Conservation (phyloP, 2,888 invertebrate species). For the Elmis aenea region DNA sequence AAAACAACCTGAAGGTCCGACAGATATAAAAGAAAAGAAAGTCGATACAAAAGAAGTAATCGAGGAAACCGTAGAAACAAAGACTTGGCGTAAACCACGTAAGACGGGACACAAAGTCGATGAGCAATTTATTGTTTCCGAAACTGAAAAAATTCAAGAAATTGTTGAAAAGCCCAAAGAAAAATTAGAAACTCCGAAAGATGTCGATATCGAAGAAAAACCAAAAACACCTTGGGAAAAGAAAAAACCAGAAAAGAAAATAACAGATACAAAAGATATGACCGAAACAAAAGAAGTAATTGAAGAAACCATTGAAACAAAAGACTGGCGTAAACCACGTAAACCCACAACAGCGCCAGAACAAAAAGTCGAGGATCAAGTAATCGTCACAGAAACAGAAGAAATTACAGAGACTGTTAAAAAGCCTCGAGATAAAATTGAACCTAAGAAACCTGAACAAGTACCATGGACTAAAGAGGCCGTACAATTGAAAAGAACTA, state of each 20-base stretch:
- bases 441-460: slow-evolving; percentile 3
- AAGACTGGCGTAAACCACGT: slow-evolving; percentile 6
- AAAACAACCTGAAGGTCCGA: slow-evolving; percentile 2
- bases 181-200: slow-evolving; percentile 12
- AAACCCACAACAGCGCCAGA: too few species aligned
- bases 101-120: slow-evolving; percentile 6
- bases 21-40: not conserved
- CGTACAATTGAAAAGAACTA: slow-evolving; percentile 11
- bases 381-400: not conserved
- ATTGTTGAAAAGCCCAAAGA: slow-evolving; percentile 33
- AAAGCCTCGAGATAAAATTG: slow-evolving; percentile 12
- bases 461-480: slow-evolving; percentile 16
- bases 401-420: slow-evolving; percentile 15
- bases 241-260: too few species aligned
- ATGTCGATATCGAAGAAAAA: too few species aligned
- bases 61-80: slow-evolving; percentile 4
- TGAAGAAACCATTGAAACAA: slow-evolving; percentile 21
- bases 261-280: slow-evolving; percentile 10
- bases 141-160: slow-evolving; percentile 28
- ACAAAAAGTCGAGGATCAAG: slow-evolving; percentile 13
- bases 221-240: too few species aligned
- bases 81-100: slow-evolving; percentile 1
- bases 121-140: too few species aligned
- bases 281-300: slow-evolving; percentile 5
- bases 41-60: slow-evolving; percentile 3